Evolutionary conservation across 2,113 vertebrate species (phyloP).

Genomic region (Mormoops blainvillei): DNA sequence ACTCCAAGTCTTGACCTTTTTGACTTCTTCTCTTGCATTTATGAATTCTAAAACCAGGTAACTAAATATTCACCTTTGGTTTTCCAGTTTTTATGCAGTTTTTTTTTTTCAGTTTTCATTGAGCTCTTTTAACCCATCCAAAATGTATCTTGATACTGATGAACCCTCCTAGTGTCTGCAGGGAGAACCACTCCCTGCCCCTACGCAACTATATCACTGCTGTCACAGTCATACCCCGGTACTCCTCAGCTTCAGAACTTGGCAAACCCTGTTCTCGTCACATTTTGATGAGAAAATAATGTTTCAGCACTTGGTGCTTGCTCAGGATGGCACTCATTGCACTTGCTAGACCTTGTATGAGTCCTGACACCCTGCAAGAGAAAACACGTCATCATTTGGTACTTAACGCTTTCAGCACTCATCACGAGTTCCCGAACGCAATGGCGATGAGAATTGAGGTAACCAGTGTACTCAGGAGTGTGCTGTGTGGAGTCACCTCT

Average conservation of each 20-base stretch:
- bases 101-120: background rate
- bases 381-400: too few species aligned
- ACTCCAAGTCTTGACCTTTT: background rate
- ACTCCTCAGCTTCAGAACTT: too few species aligned
- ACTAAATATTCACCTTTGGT: background rate
- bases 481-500: background rate
- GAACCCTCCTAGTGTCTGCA: background rate
- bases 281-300: too few species aligned
- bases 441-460: too few species aligned
- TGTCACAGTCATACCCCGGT: background rate
- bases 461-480: background rate
- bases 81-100: background rate
- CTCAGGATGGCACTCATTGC: too few species aligned
- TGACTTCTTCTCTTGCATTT: background rate
- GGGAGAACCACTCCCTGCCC: background rate
- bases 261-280: too few species aligned
- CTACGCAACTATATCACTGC: rapidly evolving
- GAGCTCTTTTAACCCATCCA: background rate
- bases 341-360: too few species aligned
- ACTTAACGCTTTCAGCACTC: too few species aligned
- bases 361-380: too few species aligned
- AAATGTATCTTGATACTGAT: background rate
- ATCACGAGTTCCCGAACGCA: too few species aligned
- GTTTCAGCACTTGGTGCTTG: too few species aligned
- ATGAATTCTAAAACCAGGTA: background rate